Base-by-base conservation (phyloP, 2,888 invertebrate genomes). In the Caenorhabditis uteleia region DNA sequence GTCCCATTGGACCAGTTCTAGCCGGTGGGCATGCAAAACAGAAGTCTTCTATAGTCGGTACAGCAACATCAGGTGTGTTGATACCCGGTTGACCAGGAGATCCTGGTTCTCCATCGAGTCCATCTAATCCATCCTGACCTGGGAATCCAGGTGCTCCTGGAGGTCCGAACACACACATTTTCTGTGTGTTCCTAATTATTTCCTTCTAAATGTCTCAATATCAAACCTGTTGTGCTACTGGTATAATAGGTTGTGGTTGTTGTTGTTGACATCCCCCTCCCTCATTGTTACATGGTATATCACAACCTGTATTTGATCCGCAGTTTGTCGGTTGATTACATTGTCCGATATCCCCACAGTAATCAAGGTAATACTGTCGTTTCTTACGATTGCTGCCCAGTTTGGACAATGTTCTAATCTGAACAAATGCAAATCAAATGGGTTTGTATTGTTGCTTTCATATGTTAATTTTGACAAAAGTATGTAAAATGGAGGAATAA, bases 1-100 rank as follows among this genome's bases (percentile, higher is more conserved):
- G 45, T 18, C 72, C 73, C 8, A 61, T 58, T 16, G 74, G 71
- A 12, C 77, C 77, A 34, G 64, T 38, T 21, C 57, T 60, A 2
- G 74, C 68, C 4, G 66, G 72, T 29, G 70, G 70, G 46, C 77
- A 77, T 36, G 68, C 58, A 50, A 73, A 75, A 58, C 77, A 77
- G 40, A 68, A 73, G 55, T 70, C 70, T 3, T 64, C 55, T 12
- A 55, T 44, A 20, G 43, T 48, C 2, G 57, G 55, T 12, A 55
- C 50, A 7, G 36, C 39, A 2, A 14, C 12, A 21, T 58, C 55
- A 1, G 44, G 47, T 2, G 50, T 55, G 31, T 61, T 42, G 1
- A 49, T 20, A 1, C 65, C 69, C 0, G 49, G 57, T 31, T 26
- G 20, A 23, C 70, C 70, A 5, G 56, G 55, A 8, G 25, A 23